These are phyloP conservation scores for Schizothorax lantsangensis DNA, from an alignment of 2,797 vertebrate species.

Conservation along the genomic window DNA sequence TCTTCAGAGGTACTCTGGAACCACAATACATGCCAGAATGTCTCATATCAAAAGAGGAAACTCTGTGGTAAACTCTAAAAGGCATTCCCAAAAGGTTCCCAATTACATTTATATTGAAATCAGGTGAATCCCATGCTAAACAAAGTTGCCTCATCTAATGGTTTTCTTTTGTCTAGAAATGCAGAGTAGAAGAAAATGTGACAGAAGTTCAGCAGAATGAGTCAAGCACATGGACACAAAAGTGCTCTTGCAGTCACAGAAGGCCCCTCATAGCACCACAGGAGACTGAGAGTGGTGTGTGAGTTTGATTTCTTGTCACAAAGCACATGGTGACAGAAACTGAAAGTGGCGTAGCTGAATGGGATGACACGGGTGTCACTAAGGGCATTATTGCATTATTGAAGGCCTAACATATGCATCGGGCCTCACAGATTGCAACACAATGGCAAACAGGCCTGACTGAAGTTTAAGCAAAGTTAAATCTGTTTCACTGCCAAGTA, in stretches of 20 bases:
- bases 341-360: slow-evolving; percentile 73
- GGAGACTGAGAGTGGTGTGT: slow-evolving; percentile 37
- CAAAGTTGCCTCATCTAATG: background rate
- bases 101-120: slow-evolving; percentile 23
- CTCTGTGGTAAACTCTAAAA: background rate
- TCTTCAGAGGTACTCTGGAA: slow-evolving; percentile 26
- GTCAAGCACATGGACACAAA: slow-evolving; percentile 21
- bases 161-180: slow-evolving; percentile 19
- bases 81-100: background rate
- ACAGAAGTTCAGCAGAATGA: slow-evolving; percentile 37
- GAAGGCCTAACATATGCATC: slow-evolving; percentile 64
- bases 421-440: slow-evolving; percentile 58
- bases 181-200: slow-evolving; percentile 16
- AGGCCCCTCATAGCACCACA: slow-evolving; percentile 40
- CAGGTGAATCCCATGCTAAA: slow-evolving; percentile 6
- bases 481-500: slow-evolving; percentile 1
- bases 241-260: slow-evolving; percentile 43
- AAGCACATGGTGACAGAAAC: slow-evolving; percentile 67
- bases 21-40: background rate
- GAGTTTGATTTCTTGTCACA: slow-evolving; percentile 56
- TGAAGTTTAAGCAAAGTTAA: slow-evolving; percentile 60
- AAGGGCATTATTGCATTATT: slow-evolving; percentile 77
- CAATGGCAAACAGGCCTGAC: slow-evolving; percentile 4
- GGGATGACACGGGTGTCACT: slow-evolving; percentile 59
- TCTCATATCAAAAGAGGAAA: slow-evolving; percentile 2